phyloP scores from a whole-genome alignment of 2,888 invertebrate genomes.

The Leptopilina drosophilae region DNA sequence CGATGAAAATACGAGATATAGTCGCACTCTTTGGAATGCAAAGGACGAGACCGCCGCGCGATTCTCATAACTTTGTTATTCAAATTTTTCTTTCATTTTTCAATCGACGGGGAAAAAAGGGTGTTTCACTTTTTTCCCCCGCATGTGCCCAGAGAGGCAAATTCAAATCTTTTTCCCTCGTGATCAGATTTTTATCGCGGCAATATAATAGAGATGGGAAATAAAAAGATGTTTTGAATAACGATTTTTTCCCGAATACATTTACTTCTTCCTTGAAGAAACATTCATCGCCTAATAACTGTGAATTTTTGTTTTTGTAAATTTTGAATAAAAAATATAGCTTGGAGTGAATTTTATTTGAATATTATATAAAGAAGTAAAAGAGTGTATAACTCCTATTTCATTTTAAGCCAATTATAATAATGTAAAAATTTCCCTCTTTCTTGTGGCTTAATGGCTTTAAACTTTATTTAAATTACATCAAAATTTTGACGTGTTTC shows the following conservation, averaged over 20 bases:
- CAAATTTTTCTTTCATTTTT: conserved; percentile 65
- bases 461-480: too few relatives aligned
- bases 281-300: too few relatives aligned
- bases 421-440: too few relatives aligned
- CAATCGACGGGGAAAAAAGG: conserved; percentile 54
- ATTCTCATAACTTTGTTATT: conserved; percentile 72
- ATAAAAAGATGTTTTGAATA: conserved; percentile 37
- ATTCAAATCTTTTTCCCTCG: conserved; percentile 68
- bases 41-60: conserved; percentile 56
- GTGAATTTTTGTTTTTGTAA: too few relatives aligned
- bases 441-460: too few relatives aligned
- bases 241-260: not conserved
- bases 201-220: conserved; percentile 40
- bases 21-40: conserved; percentile 61
- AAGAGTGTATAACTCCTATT: too few relatives aligned
- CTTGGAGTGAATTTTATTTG: not conserved
- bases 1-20: conserved; percentile 43
- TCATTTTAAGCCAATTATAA: too few relatives aligned
- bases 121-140: conserved; percentile 24
- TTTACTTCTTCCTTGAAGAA: too few relatives aligned
- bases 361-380: not conserved
- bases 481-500: too few relatives aligned
- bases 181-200: conserved; percentile 62
- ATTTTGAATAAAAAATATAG: too few relatives aligned
- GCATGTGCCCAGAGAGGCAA: conserved; percentile 55